These are phyloP conservation scores for Saccostrea echinata DNA, from an alignment of 1,140 invertebrate species.

Conservation along the genomic window DNA sequence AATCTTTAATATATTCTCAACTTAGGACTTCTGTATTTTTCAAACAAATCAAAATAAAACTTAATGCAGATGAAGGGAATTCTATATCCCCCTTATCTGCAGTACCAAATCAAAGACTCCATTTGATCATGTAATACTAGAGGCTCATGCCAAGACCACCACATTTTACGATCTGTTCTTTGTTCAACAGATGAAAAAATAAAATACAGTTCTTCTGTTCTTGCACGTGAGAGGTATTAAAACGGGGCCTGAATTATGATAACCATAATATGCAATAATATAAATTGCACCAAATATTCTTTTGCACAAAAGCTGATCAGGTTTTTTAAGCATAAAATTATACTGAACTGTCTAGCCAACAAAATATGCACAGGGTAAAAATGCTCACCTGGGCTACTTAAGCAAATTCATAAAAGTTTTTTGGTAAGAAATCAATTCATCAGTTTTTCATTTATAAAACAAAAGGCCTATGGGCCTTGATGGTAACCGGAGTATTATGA, in stretches of 20 bases:
- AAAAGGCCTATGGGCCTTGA: too few relatives aligned
- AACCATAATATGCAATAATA: slow-evolving; percentile 3
- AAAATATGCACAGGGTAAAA: too few relatives aligned
- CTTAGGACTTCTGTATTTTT: slow-evolving; percentile 20
- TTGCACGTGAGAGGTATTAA: neutral
- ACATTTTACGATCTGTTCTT: slow-evolving; percentile 13
- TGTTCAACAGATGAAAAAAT: slow-evolving; percentile 21
- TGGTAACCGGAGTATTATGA: too few relatives aligned
- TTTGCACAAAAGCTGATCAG: neutral
- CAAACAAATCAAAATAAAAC: slow-evolving; percentile 10
- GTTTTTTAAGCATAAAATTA: neutral
- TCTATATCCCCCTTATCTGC: slow-evolving; percentile 12
- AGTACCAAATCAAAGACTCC: neutral
- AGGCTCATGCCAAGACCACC: neutral
- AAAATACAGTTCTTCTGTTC: neutral
- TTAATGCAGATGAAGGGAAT: slow-evolving; percentile 31
- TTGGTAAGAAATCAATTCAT: too few relatives aligned
- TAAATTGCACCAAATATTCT: neutral
- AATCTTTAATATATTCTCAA: slow-evolving; percentile 4
- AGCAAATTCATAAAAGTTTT: too few relatives aligned
- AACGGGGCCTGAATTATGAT: neutral
- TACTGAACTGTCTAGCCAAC: too few relatives aligned
- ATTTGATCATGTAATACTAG: slow-evolving; percentile 13
- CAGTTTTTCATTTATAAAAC: too few relatives aligned
- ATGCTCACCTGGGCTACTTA: too few relatives aligned